phyloP scores from a whole-genome alignment of 2,797 vertebrate species.

The Cephalopachus bancanus region DNA sequence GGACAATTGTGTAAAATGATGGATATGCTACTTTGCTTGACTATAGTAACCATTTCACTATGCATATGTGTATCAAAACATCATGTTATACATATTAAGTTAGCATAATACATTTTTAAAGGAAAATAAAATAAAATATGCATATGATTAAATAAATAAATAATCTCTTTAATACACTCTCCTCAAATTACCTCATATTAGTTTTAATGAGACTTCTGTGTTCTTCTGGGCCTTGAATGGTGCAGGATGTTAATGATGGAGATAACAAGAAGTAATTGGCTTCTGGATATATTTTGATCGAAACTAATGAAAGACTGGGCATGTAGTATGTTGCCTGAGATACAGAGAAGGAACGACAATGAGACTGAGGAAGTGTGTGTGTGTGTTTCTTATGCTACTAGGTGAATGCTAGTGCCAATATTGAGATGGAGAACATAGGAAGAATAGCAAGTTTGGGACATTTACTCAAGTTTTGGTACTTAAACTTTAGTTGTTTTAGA shows the following conservation, averaged over 20 bases:
- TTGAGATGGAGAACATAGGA: neutral
- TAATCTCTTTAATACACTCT: neutral
- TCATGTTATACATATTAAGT: too few relatives aligned
- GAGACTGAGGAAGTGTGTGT: neutral
- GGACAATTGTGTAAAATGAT: too few relatives aligned
- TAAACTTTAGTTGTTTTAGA: neutral
- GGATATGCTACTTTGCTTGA: too few relatives aligned
- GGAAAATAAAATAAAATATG: too few relatives aligned
- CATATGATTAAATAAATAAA: neutral
- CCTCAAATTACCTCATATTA: neutral
- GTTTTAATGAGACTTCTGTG: neutral
- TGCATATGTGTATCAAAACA: too few relatives aligned
- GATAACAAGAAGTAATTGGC: neutral
- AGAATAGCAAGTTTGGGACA: neutral
- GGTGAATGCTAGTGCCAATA: neutral
- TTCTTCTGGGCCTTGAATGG: neutral
- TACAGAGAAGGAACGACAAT: neutral
- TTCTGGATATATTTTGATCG: neutral
- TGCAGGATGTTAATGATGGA: neutral
- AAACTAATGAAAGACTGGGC: neutral
- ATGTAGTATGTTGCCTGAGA: neutral
- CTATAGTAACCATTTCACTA: too few relatives aligned
- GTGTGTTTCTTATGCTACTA: neutral
- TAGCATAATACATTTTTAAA: too few relatives aligned
- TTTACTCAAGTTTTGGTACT: neutral